A percentile compares a stretch with the other conserved stretches of the same genome.
phyloP scores from a whole-genome alignment of 2,888 invertebrate genomes.

The Cerceris rybyensis region DNA sequence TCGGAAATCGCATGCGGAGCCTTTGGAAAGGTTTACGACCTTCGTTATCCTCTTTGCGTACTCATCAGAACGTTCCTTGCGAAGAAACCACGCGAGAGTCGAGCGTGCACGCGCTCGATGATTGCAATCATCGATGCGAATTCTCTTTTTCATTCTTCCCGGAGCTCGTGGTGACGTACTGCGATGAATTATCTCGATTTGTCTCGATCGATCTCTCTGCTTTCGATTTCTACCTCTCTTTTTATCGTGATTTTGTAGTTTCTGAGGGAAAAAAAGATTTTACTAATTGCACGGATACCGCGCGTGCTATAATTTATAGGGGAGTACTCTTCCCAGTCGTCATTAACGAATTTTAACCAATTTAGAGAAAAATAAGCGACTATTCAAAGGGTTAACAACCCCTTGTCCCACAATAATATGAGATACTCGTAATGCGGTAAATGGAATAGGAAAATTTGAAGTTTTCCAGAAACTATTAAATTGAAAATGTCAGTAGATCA shows the following conservation, averaged over 20 bases:
- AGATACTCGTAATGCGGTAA: too few relatives aligned
- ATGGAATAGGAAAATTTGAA: too few relatives aligned
- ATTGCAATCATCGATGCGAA: slow-evolving; percentile 50
- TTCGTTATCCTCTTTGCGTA: slow-evolving; percentile 56
- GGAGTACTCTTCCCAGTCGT: too few relatives aligned
- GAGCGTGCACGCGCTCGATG: slow-evolving; percentile 37
- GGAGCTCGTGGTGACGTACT: slow-evolving; percentile 36
- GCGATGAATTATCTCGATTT: slow-evolving; percentile 48
- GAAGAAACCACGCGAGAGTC: slow-evolving; percentile 34
- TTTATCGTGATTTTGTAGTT: not conserved
- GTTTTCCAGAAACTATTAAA: too few relatives aligned
- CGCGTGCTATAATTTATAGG: too few relatives aligned
- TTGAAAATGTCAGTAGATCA: too few relatives aligned
- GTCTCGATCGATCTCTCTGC: not conserved
- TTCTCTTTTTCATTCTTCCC: slow-evolving; percentile 44
- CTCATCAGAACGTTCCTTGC: slow-evolving; percentile 48
- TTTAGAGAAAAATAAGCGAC: too few relatives aligned
- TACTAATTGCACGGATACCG: not conserved
- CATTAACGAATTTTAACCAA: too few relatives aligned
- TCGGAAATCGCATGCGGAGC: slow-evolving; percentile 52
- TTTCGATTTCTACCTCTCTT: not conserved
- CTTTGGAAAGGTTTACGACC: slow-evolving; percentile 53
- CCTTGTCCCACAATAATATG: too few relatives aligned
- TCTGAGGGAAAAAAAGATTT: not conserved
- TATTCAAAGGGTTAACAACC: too few relatives aligned